phyloP scores from a whole-genome alignment of 2,113 vertebrate genomes.

The Chinchilla lanigera region DNA sequence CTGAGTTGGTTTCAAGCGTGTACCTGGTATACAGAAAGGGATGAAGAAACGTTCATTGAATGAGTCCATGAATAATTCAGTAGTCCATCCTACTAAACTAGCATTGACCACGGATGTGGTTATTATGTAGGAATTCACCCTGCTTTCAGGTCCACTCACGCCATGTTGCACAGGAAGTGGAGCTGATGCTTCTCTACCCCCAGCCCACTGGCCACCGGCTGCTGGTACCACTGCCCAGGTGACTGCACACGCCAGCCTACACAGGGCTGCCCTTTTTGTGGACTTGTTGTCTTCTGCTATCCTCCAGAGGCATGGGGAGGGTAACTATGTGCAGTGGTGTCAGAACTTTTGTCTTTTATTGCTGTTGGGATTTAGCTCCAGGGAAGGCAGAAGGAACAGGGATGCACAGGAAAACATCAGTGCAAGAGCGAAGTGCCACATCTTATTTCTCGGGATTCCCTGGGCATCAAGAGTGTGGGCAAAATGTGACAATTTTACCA shows the following conservation, averaged over 20 bases:
- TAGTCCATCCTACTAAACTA: not conserved
- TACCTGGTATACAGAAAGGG: not conserved
- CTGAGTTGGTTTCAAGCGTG: not conserved
- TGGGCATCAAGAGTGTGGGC: not conserved
- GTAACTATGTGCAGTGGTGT: not conserved
- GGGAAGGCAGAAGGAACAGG: not conserved
- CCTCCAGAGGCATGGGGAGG: not conserved
- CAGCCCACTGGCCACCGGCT: not conserved
- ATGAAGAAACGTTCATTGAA: not conserved
- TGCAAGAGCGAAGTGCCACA: not conserved
- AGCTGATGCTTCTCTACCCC: not conserved
- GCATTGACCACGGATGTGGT: not conserved
- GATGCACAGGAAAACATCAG: not conserved
- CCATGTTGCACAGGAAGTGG: not conserved
- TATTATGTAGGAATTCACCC: not conserved
- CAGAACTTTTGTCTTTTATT: not conserved
- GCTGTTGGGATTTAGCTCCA: not conserved
- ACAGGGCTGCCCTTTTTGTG: not conserved
- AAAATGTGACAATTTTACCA: not conserved
- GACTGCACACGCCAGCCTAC: not conserved
- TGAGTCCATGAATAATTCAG: not conserved
- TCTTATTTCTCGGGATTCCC: not conserved
- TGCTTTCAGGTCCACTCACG: not conserved
- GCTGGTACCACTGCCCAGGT: rapidly evolving
- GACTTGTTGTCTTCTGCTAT: not conserved